Conservation (phyloP, 2,888 invertebrate species). For the Sesia apiformis region DNA sequence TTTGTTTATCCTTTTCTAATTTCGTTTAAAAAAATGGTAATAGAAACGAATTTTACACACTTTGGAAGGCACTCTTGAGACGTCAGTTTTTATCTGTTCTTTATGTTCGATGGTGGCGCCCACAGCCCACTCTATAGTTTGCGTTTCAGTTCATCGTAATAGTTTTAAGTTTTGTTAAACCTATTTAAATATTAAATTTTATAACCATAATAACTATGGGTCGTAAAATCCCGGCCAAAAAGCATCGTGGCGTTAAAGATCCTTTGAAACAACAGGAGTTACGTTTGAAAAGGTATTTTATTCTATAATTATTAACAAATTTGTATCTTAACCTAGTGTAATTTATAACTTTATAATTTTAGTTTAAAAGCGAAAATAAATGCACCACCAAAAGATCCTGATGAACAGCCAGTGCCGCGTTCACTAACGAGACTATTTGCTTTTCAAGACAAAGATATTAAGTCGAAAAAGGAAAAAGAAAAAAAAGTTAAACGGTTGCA, state of each 20-base stretch:
- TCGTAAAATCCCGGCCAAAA: conserved; percentile 87
- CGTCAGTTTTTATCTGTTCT: too few relatives aligned
- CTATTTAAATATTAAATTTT: not conserved
- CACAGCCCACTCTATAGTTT: too few relatives aligned
- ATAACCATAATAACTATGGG: conserved; percentile 63
- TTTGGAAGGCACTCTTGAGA: too few relatives aligned
- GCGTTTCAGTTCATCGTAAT: too few relatives aligned
- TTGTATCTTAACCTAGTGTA: not conserved
- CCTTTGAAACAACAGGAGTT: conserved; percentile 80
- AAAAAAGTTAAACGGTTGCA: conserved; percentile 12
- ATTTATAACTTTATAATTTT: conserved; percentile 17
- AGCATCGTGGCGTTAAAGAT: conserved; percentile 86
- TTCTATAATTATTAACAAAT: not conserved
- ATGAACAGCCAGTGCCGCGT: conserved; percentile 83
- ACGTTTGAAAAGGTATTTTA: conserved; percentile 42
- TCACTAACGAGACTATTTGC: conserved; percentile 78
- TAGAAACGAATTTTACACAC: too few relatives aligned
- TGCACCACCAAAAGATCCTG: conserved; percentile 80
- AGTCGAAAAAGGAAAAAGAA: conserved; percentile 24
- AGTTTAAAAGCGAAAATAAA: conserved; percentile 84
- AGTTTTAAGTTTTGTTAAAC: too few relatives aligned
- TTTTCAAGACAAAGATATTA: conserved; percentile 26
- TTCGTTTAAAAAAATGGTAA: too few relatives aligned
- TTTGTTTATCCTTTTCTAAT: too few relatives aligned
- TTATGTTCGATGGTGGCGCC: too few relatives aligned